Evolutionary conservation across 2,888 invertebrate species (phyloP), one percentile per base, ranked within the genome.

Genomic region (Rhagophthalmus giganteus): DNA sequence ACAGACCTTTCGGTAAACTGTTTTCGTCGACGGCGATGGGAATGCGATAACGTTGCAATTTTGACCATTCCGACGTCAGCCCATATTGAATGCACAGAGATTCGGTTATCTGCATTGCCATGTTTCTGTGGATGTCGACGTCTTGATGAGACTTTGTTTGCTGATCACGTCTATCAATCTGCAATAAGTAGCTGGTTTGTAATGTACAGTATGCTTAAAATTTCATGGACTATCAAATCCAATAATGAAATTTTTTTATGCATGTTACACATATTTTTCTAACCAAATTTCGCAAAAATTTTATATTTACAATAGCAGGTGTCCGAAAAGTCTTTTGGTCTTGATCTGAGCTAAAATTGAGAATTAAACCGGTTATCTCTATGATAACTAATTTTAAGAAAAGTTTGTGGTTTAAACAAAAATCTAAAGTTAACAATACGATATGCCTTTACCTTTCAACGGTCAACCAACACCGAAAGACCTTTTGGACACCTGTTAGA

Each of bases 21-120:
- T 71, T n/a, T n/a, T n/a, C 3, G 3, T 2, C 8, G n/a, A 9
- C 27, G 27, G 7, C 27, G 27, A 27, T 3, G 2, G 2, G 8
- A n/a, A 7, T 20, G 7, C 20, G 39, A 28, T 53, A 57, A 10
- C 59, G 52, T 6, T 47, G 53, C 6, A 61, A 58, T 16, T 54
- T 48, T 8, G 61, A 61, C 69, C 68, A 70, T 39, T 70, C 66
- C 2, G 62, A 55, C 14, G 59, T 47, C 20, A 64, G 48, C 5
- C 65, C 68, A 30, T 70, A 73, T 32, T 65, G 59, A 11, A 69
- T 69, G 9, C 69, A 68, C 1, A 60, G 45, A 10, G 66, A 58
- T 56, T 66, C 67, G 15, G 70, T 66, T 26, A 71, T 66, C 60
- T 71, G 70, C 53, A 73, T 58, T 8, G 69, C 67, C 67, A 53